Evolutionary conservation across 2,113 vertebrate species (phyloP).

Genomic region (Gila orcuttii): DNA sequence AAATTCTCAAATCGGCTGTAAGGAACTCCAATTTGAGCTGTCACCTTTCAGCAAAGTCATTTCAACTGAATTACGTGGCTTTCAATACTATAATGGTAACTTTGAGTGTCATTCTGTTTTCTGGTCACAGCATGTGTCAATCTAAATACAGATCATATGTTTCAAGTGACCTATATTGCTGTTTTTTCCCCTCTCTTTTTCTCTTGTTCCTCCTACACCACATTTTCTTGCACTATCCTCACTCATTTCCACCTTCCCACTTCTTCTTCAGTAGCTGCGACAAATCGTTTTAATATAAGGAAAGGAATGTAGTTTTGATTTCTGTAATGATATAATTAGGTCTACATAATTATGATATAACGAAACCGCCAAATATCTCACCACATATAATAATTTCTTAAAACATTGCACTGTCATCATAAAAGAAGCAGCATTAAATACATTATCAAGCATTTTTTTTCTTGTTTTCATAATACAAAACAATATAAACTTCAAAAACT

Average conservation of each 20-base stretch:
- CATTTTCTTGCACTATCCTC: background rate
- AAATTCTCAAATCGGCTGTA: background rate
- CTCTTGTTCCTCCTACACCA: slow-evolving; percentile 25
- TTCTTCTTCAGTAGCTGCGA: background rate
- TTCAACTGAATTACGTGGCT: background rate
- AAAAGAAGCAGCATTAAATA: slow-evolving; percentile 71
- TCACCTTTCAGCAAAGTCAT: background rate
- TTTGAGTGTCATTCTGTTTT: background rate
- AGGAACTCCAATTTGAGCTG: background rate
- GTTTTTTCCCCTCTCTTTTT: background rate
- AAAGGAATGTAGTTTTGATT: background rate
- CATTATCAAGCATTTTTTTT: slow-evolving; percentile 27
- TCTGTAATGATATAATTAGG: background rate
- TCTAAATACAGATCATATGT: slow-evolving; percentile 9
- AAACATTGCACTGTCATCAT: slow-evolving; percentile 71
- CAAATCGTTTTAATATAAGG: background rate
- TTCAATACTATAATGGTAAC: background rate
- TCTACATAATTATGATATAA: slow-evolving; percentile 36
- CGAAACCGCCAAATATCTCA: slow-evolving; percentile 62
- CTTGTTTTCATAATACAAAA: slow-evolving; percentile 52
- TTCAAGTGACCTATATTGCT: slow-evolving; percentile 27
- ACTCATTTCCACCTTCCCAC: background rate
- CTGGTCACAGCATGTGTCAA: background rate
- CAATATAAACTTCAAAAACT: slow-evolving; percentile 55
- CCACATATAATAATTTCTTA: slow-evolving; percentile 65